phyloP scores from a whole-genome alignment of 2,797 vertebrate genomes.

The Spondyliosoma cantharus region DNA sequence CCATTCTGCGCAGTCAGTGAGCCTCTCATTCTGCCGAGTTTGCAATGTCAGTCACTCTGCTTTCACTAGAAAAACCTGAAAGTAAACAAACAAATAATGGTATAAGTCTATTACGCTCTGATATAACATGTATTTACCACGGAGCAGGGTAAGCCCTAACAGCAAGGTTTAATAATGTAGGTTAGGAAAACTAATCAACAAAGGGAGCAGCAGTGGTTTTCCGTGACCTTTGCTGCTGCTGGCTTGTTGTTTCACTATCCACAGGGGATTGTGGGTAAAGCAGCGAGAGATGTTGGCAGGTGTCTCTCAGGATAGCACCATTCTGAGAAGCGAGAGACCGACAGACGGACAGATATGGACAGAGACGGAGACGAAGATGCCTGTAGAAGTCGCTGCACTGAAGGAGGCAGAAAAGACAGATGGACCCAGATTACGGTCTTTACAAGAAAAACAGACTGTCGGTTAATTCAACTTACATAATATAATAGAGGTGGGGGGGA shows the following conservation, averaged over 20 bases:
- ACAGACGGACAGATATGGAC: conserved; percentile 8
- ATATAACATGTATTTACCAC: background rate
- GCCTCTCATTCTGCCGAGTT: conserved; percentile 35
- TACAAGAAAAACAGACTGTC: background rate
- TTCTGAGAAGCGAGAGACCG: conserved; percentile 9
- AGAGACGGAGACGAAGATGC: conserved; percentile 18
- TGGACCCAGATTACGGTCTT: background rate
- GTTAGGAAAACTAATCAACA: conserved; percentile 52
- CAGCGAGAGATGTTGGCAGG: conserved; percentile 46
- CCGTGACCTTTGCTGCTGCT: conserved; percentile 65
- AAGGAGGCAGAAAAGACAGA: conserved; percentile 10
- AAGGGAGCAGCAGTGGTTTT: conserved; percentile 54
- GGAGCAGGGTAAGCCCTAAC: conserved; percentile 12
- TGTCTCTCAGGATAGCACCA: conserved; percentile 38
- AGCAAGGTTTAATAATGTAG: conserved; percentile 41
- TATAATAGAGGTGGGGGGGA: background rate
- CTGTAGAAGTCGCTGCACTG: background rate
- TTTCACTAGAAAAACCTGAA: background rate
- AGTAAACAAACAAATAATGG: background rate
- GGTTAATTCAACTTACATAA: background rate
- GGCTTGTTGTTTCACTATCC: conserved; percentile 56
- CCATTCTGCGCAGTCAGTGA: conserved; percentile 20
- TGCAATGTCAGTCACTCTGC: conserved; percentile 17
- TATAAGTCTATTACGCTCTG: background rate
- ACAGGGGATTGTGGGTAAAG: conserved; percentile 64